Conservation (phyloP, 2,113 vertebrate species). For the Emydura subglobosa region DNA sequence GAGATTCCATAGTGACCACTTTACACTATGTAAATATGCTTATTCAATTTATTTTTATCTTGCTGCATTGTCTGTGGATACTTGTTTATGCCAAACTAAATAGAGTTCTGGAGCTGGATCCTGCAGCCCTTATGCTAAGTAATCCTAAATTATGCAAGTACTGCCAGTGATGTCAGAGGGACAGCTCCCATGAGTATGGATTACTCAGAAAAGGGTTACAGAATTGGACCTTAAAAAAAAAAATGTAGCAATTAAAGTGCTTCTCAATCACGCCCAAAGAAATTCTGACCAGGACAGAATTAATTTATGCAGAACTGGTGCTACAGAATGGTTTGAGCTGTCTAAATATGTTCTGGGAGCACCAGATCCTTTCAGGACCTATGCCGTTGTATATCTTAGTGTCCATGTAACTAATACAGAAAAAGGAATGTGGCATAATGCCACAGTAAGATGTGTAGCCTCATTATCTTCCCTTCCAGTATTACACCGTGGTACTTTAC, state of each 20-base stretch:
- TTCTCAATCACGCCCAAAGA: neutral
- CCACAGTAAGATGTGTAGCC: neutral
- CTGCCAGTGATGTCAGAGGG: neutral
- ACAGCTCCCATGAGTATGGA: neutral
- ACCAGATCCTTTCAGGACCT: neutral
- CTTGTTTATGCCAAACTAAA: neutral
- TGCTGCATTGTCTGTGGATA: neutral
- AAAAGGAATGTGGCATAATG: neutral
- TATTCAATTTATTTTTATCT: neutral
- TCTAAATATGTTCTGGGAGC: neutral
- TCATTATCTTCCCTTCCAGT: neutral
- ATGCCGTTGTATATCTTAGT: neutral
- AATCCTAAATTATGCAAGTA: neutral
- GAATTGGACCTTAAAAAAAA: neutral
- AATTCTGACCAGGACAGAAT: neutral
- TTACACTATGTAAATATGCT: neutral
- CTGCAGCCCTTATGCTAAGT: accelerated
- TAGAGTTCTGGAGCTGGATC: neutral
- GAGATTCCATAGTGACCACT: neutral
- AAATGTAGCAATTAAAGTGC: neutral
- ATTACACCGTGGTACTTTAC: neutral
- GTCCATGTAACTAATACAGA: neutral
- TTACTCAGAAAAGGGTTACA: neutral
- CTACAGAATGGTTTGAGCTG: neutral
- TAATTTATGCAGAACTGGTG: neutral